phyloP scores from a whole-genome alignment of 2,797 vertebrate genomes.

The Enteromius anoplus region DNA sequence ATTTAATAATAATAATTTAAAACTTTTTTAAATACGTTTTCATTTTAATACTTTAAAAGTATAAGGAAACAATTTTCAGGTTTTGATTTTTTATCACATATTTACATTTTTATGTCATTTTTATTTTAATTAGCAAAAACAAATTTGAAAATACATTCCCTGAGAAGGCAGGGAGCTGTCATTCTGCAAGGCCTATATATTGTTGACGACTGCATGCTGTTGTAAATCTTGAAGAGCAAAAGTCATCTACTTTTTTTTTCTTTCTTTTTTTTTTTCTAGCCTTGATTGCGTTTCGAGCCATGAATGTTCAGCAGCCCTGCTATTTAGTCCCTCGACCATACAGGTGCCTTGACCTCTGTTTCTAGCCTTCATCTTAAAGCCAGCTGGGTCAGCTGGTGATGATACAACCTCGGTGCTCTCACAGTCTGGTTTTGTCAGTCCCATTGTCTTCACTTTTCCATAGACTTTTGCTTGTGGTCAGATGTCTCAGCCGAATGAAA shows the following conservation, averaged over 20 bases:
- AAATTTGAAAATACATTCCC: not conserved
- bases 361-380: constrained; percentile 14
- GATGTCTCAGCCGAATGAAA: constrained; percentile 13
- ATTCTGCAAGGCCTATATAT: not conserved
- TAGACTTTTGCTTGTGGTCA: constrained; percentile 10
- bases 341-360: constrained; percentile 13
- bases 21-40: too few species aligned
- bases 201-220: not conserved
- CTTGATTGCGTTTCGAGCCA: not conserved
- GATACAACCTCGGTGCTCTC: constrained; percentile 11
- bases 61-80: not conserved
- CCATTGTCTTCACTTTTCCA: constrained; percentile 2
- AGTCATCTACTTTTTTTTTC: not conserved
- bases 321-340: constrained; percentile 8
- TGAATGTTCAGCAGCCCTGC: not conserved
- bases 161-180: not conserved
- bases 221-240: not conserved
- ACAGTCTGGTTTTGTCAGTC: not conserved
- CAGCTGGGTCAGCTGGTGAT: constrained; percentile 23
- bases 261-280: not conserved
- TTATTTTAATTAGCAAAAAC: not conserved
- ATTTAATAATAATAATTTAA: too few species aligned
- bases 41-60: not conserved
- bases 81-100: not conserved
- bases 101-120: not conserved